Evolutionary conservation across 2,888 invertebrate genomes (phyloP), one percentile per base, ranked within the genome.

Genomic region (Cryptophagus acutangulus): DNA sequence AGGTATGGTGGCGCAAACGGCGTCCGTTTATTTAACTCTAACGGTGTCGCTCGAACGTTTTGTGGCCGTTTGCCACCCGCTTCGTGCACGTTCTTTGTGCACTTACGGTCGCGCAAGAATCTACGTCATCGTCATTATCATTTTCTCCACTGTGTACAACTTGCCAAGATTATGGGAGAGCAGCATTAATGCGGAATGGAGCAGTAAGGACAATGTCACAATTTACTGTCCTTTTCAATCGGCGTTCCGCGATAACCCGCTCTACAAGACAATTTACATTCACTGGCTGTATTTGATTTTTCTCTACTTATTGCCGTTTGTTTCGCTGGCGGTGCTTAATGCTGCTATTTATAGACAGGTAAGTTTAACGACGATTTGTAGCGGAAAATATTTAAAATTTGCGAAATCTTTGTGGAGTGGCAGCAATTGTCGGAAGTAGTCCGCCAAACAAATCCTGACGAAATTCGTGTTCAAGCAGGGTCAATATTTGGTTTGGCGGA

Each of bases 231-330:
- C 86, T 37, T 71, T 72, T 9, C 81, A 85, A 6, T 81, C 89
- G 38, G 67, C 72, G 12, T 67, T 87, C 49, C 78, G 91, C 46
- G 75, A 76, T 45, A 80, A 88, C 64, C 72, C 75, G 15, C 69
- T 78, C 1, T 95, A 94, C 72, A 82, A 87, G 43, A 79, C 81
- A 25, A 77, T 94, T 28, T 97, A 96, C 72, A 89, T 93, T 48
- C 86, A 92, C 65, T 94, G 94, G 87, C 77, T 93, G 72, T 95
- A 96, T 71, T 79, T 96, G 58, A 77, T 95, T 48, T 85, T 95
- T 58, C 90, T 94, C 79, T 94, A 95, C 70, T 80, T 92, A 57
- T 78, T 96, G 55, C 97, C 97, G 2, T 91, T 97, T 68, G 74
- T 84, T 39, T 82, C 87, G 47, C 76, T 96, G 54, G 88, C 92